phyloP scores from a whole-genome alignment of 2,113 vertebrate species.

The Camelus dromedarius region DNA sequence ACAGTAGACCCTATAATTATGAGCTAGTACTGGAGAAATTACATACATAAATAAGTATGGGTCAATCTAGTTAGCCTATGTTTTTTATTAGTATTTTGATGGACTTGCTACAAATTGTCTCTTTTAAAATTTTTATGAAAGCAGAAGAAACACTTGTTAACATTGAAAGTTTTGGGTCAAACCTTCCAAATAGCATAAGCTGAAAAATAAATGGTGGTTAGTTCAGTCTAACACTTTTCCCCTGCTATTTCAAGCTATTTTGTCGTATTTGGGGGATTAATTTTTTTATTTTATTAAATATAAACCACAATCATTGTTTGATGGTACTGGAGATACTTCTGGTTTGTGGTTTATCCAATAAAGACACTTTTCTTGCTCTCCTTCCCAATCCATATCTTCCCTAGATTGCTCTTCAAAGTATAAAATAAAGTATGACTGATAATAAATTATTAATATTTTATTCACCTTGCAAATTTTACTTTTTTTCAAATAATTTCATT shows the following conservation, averaged over 20 bases:
- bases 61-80: neutral
- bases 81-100: conserved; percentile 2
- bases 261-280: neutral
- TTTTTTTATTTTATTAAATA: neutral
- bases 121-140: conserved; percentile 8
- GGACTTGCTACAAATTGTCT: neutral
- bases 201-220: neutral
- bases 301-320: neutral
- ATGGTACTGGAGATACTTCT: neutral
- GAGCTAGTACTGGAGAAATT: neutral
- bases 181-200: fast-evolving
- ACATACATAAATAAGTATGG: neutral
- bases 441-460: neutral
- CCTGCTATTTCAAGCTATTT: neutral
- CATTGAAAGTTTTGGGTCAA: neutral
- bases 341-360: neutral
- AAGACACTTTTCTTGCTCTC: neutral
- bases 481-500: neutral
- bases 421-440: conserved; percentile 42
- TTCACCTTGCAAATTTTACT: neutral
- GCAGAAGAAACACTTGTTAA: neutral
- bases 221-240: neutral
- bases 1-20: neutral
- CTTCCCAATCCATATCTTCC: neutral
- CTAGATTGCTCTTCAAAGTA: neutral